Evolutionary conservation across 2,113 vertebrate species (phyloP).

Genomic region (Hiodon tergisus): DNA sequence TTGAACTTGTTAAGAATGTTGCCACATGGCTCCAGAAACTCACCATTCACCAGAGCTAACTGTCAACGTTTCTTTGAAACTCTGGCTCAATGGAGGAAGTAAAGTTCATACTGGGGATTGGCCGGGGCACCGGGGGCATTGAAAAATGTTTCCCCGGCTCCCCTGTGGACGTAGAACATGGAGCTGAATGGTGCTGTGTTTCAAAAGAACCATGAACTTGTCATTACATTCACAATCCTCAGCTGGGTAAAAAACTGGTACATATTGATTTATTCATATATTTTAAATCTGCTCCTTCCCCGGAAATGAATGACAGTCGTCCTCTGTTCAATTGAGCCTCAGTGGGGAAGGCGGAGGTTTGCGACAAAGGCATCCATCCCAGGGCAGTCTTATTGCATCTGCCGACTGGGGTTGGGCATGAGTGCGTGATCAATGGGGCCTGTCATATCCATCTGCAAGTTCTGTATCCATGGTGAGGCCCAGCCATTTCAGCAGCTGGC

Average conservation of each 20-base stretch:
- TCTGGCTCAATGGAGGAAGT: constrained; percentile 3
- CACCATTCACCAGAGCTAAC: neutral
- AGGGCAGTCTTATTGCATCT: neutral
- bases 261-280: constrained; percentile 44
- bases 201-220: constrained; percentile 53
- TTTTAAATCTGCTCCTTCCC: constrained; percentile 10
- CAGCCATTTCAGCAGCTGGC: neutral
- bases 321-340: constrained; percentile 12
- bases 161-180: neutral
- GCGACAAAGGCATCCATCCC: constrained; percentile 11
- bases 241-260: constrained; percentile 44
- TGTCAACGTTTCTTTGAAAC: neutral
- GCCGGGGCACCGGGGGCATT: constrained; percentile 40
- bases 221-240: constrained; percentile 43
- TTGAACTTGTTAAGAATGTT: constrained; percentile 12
- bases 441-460: neutral
- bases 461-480: constrained; percentile 23
- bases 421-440: constrained; percentile 10
- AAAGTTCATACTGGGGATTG: neutral
- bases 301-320: constrained; percentile 15
- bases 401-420: constrained; percentile 14
- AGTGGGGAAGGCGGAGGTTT: neutral
- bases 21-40: neutral
- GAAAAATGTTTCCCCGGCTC: constrained; percentile 20
- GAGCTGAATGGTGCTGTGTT: constrained; percentile 46